A percentile compares a stretch with the other conserved stretches of the same genome.
These are phyloP conservation scores for Halcyon badia DNA, from an alignment of 2,797 vertebrate genomes.

Conservation along the genomic window DNA sequence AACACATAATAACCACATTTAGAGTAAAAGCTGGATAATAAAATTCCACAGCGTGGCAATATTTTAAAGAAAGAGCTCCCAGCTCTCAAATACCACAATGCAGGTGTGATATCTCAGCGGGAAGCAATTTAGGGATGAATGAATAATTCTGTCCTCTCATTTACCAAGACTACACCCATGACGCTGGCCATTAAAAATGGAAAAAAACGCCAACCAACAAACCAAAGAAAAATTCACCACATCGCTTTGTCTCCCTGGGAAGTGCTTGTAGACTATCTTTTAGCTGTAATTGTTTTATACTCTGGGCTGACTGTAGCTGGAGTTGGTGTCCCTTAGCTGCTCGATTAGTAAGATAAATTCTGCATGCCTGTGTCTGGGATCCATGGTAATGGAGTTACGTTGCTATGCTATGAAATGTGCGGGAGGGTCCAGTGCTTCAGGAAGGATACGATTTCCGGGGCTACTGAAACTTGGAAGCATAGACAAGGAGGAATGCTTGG, in stretches of 20 bases:
- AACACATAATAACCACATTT: background rate
- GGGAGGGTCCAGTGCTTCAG: background rate
- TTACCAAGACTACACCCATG: background rate
- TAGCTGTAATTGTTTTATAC: slow-evolving; percentile 12
- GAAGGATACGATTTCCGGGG: slow-evolving; percentile 21
- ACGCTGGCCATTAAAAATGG: background rate
- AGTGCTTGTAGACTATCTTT: background rate
- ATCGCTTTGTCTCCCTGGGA: background rate
- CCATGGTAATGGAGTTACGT: slow-evolving; percentile 67
- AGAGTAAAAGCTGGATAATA: slow-evolving; percentile 9
- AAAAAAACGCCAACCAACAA: background rate
- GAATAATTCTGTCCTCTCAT: slow-evolving; percentile 1
- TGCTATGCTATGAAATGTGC: slow-evolving; percentile 63
- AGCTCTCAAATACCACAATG: background rate
- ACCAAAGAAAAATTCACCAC: background rate
- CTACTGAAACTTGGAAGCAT: slow-evolving; percentile 14
- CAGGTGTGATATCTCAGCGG: slow-evolving; percentile 8
- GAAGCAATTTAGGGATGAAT: slow-evolving; percentile 1
- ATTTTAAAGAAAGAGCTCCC: slow-evolving; percentile 11
- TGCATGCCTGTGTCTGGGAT: slow-evolving; percentile 45
- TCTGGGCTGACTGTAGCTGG: slow-evolving; percentile 5
- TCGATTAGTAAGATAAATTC: slow-evolving; percentile 52
- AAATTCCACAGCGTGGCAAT: background rate
- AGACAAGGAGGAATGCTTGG: slow-evolving; percentile 19
- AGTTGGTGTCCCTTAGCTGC: slow-evolving; percentile 30